These are phyloP conservation scores for Tachysurus vachellii DNA, from an alignment of 2,113 vertebrate genomes.

Conservation along the genomic window DNA sequence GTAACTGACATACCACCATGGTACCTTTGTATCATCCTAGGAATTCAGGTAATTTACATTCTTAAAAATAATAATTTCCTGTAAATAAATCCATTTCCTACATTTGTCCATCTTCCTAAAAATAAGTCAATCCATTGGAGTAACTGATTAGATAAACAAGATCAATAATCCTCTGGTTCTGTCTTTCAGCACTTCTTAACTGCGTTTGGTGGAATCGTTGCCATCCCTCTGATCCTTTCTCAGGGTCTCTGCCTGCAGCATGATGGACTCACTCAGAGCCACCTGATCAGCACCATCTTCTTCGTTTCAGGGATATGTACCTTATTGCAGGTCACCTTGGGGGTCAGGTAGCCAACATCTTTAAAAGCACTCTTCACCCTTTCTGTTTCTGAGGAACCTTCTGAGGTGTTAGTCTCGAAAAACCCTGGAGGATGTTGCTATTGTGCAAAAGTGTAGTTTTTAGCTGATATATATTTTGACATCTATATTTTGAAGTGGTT, in stretches of 20 bases:
- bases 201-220: conserved; percentile 88
- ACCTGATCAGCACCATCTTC: conserved; percentile 96
- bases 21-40: conserved; percentile 91
- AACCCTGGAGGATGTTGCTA: neutral
- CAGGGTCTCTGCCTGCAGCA: conserved; percentile 88
- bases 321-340: conserved; percentile 90
- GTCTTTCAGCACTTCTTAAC: conserved; percentile 87
- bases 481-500: neutral
- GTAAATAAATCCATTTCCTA: neutral
- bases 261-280: conserved; percentile 88
- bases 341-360: conserved; percentile 80
- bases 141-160: neutral
- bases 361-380: neutral
- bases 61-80: neutral
- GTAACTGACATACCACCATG: conserved; percentile 87
- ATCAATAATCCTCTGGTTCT: neutral
- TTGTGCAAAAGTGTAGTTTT: neutral
- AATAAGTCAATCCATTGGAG: neutral
- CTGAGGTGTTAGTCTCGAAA: neutral
- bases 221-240: conserved; percentile 89
- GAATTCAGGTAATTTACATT: conserved; percentile 80
- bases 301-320: conserved; percentile 94
- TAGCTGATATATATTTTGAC: neutral
- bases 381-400: neutral
- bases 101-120: neutral